Evolutionary conservation across 2,888 invertebrate genomes (phyloP), one percentile per base, ranked within the genome.

Genomic region (Phragmatobia fuliginosa): DNA sequence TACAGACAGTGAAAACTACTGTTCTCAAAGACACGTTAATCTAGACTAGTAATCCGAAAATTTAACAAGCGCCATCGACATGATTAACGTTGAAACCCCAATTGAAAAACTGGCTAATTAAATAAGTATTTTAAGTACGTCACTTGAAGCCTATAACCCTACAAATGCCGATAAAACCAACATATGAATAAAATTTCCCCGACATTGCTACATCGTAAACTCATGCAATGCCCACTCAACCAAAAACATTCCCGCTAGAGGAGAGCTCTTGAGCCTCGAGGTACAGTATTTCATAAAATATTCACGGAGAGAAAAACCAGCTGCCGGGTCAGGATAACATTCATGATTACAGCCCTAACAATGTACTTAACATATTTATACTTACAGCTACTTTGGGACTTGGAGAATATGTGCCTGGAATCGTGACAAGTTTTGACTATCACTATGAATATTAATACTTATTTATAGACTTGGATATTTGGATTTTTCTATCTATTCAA

Each of bases 251-350:
- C 68, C 70, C 70, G 68, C 76, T 71, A 60, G 70, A 68, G 41
- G 41, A 77, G 75, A 62, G 70, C 75, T 59, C 80, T 80, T 58
- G 65, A 73, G 66, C 70, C 61, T 68, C 68, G 63, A 62, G 36
- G 21, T 79, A 79, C 71, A 72, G 72, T 63, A 69, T 74, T 81
- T 83, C 82, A 83, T 85, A 80, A 84, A 85, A 85, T 85, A 86
- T 86, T 85, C 84, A 83, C 78, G 71, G 68, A 79, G 75, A 74
- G 75, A 83, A 85, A 81, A 83, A 78, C 69, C 79, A 78, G 76
- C 72, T 70, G 68, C 73, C 66, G 72, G 79, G 83, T 80, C 80
- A 78, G 36, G 56, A 28, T n/a, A 71, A 73, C 64, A 72, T 72
- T 64, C 74, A 67, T 60, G 67, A 73, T 71, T 78, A 72, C 75